Base-by-base conservation (phyloP, 2,888 invertebrate species). In the Drosophila antonietae region DNA sequence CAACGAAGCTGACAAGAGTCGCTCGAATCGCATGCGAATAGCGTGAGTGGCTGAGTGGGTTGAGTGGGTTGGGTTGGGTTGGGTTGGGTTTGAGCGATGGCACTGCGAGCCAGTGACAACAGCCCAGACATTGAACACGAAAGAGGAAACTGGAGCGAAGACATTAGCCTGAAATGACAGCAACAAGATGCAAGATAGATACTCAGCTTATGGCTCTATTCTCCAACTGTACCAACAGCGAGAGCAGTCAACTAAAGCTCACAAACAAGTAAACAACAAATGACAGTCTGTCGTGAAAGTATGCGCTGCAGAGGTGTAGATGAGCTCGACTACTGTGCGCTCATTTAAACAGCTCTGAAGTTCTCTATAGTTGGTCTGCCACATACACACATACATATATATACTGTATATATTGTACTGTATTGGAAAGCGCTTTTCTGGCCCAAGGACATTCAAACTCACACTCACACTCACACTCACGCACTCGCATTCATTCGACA, bases 121-220 rank as follows among this genome's bases (percentile, higher is more conserved):
- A 77, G 76, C 68, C 80, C 80, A 82, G 83, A 87, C 85, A 84
- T 82, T 82, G 85, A 87, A 84, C 88, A 87, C 79, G 79, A 85
- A 88, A 88, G 82, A 74, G 83, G 84, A 88, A 88, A 86, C 84
- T 79, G 73, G 87, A 88, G 80, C 87, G 84, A 83, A 88, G 82
- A 86, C 88, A 86, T 86, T 86, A 86, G 88, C 87, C 80, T 77
- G 74, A 75, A 83, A 82, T 88, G 86, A 86, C 86, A 83, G 88
- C 84, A 82, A 75, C 86, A 88, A 82, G 88, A 88, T 75, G 76
- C 87, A 76, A 79, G 84, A 82, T 70, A 83, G 84, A 83, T 87
- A 86, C 77, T 79, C 75, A 77, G 71, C 75, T 86, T 78, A 75
- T 71, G 75, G 73, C 74, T 83, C 63, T 56, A 68, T 79, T 68